phyloP scores from a whole-genome alignment of 1,140 invertebrate species.

The Dolichoris vasculosae region DNA sequence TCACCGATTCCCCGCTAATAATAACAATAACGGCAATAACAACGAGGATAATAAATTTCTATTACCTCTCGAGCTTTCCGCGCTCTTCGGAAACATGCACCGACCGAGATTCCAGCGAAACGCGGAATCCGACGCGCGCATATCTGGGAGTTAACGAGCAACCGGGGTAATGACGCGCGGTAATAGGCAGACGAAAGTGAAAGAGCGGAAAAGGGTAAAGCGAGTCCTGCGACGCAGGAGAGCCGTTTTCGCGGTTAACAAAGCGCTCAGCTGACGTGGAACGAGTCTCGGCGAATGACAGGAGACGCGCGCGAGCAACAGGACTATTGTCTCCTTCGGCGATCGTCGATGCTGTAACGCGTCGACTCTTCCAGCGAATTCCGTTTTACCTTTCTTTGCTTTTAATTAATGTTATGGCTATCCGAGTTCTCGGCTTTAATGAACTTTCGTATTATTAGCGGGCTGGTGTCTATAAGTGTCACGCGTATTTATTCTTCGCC shows the following conservation, averaged over 20 bases:
- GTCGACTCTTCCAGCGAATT: too few species aligned
- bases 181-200: slow-evolving; percentile 44
- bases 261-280: slow-evolving; percentile 14
- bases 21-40: slow-evolving; percentile 5
- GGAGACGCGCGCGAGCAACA: background rate
- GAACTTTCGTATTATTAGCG: background rate
- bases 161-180: slow-evolving; percentile 26
- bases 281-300: background rate
- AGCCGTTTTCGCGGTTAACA: slow-evolving; percentile 1
- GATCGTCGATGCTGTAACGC: background rate
- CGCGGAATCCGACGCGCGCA: background rate
- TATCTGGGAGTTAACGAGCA: slow-evolving; percentile 41
- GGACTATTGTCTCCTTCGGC: slow-evolving; percentile 23
- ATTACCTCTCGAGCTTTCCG: background rate
- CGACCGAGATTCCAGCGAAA: background rate
- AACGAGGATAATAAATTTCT: slow-evolving; percentile 43
- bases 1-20: background rate
- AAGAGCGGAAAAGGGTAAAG: slow-evolving; percentile 23
- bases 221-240: background rate
- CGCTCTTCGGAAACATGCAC: background rate
- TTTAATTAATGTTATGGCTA: too few species aligned
- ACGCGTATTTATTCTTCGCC: too few species aligned
- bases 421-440: too few species aligned
- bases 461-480: too few species aligned
- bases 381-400: too few species aligned